Conservation (phyloP, 1,140 invertebrate genomes). For the Colletes gigas region DNA sequence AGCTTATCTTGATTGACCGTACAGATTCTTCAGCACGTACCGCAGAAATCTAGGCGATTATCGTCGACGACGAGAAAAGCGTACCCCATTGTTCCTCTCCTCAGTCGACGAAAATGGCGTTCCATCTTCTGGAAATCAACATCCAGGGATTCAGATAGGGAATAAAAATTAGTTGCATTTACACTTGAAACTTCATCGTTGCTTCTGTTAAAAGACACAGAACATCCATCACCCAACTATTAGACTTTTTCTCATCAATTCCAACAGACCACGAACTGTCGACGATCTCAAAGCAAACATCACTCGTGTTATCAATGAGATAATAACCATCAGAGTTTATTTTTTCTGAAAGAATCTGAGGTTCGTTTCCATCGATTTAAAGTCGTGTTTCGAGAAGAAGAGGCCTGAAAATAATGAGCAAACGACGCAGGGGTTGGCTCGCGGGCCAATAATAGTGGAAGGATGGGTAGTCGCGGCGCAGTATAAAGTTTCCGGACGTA, state of each 20-base stretch:
- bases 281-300: no score
- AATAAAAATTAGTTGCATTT: no score
- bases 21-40: slow-evolving; percentile 52
- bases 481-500: slow-evolving; percentile 71
- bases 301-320: no score
- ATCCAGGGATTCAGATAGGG: no score
- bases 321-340: no score
- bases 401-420: slow-evolving; percentile 45
- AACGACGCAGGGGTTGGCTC: not conserved
- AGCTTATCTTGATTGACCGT: slow-evolving; percentile 53
- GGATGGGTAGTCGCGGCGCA: slow-evolving; percentile 61
- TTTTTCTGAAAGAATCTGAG: no score
- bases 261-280: no score
- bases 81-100: not conserved
- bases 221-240: no score
- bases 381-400: slow-evolving; percentile 48
- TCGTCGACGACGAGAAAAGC: slow-evolving; percentile 19
- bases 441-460: slow-evolving; percentile 65
- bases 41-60: slow-evolving; percentile 14
- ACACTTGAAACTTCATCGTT: not conserved
- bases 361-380: slow-evolving; percentile 55
- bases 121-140: no score
- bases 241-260: no score
- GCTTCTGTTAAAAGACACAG: no score
- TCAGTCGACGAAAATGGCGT: no score